Conservation (phyloP, 2,888 invertebrate genomes). For the Heliconius sara region DNA sequence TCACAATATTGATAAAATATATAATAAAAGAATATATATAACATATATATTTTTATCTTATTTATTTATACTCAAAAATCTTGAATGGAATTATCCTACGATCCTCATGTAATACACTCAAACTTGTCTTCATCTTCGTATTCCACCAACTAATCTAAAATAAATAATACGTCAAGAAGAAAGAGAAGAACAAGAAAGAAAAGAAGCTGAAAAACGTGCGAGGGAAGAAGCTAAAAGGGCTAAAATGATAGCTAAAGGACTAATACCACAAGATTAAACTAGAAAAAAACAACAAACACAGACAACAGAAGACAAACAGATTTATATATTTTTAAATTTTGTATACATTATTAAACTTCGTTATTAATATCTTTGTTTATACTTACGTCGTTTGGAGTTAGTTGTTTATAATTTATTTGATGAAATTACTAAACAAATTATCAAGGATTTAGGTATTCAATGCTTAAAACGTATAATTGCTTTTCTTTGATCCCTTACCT, state of each 20-base stretch:
- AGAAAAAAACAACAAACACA: neutral
- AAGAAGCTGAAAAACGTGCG: slow-evolving; percentile 65
- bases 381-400: neutral
- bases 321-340: neutral
- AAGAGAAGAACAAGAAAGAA: slow-evolving; percentile 64
- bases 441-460: slow-evolving; percentile 1
- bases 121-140: neutral
- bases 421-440: slow-evolving; percentile 13
- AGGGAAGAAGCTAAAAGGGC: slow-evolving; percentile 70
- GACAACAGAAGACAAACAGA: neutral
- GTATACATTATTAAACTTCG: neutral
- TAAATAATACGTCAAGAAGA: slow-evolving; percentile 66
- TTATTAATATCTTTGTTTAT: neutral
- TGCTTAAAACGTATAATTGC: slow-evolving; percentile 14
- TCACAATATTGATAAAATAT: neutral
- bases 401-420: slow-evolving; percentile 4
- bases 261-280: slow-evolving; percentile 55
- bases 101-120: neutral
- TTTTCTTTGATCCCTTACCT: slow-evolving; percentile 17
- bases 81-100: neutral
- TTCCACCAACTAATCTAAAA: neutral
- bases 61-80: no score
- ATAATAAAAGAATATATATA: neutral
- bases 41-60: neutral
- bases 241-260: slow-evolving; percentile 71